Conservation (phyloP, 2,797 vertebrate species). For the Serranus cabrilla region DNA sequence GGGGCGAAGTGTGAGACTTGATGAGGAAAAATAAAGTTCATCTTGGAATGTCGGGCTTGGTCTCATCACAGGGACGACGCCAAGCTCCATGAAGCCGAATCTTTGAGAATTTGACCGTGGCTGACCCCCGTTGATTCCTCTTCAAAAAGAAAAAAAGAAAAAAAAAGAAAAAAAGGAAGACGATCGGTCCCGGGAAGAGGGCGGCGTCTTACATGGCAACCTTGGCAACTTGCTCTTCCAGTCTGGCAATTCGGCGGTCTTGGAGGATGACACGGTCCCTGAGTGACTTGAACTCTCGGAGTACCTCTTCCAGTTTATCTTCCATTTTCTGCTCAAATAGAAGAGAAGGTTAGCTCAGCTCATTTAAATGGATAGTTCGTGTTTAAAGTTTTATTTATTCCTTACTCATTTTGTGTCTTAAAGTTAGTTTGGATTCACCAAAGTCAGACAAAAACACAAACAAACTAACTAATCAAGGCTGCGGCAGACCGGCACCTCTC, state of each 20-base stretch:
- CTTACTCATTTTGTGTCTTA: too few relatives aligned
- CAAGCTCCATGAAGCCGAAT: slow-evolving; percentile 84
- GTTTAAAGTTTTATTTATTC: too few relatives aligned
- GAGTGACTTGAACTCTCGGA: slow-evolving; percentile 96
- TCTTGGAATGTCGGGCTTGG: slow-evolving; percentile 89
- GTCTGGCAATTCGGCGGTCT: slow-evolving; percentile 95
- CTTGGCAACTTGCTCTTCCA: slow-evolving; percentile 96
- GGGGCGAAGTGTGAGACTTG: slow-evolving; percentile 64
- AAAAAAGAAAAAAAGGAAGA: slow-evolving; percentile 10
- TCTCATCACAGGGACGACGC: slow-evolving; percentile 72
- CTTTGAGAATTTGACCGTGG: slow-evolving; percentile 77
- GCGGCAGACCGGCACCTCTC: too few relatives aligned
- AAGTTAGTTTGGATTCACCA: too few relatives aligned
- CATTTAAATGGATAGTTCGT: too few relatives aligned
- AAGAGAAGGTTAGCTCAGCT: background rate
- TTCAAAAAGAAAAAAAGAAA: slow-evolving; percentile 51
- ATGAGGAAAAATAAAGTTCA: slow-evolving; percentile 80
- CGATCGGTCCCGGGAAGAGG: slow-evolving; percentile 48
- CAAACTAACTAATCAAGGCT: too few relatives aligned
- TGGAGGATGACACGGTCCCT: slow-evolving; percentile 96
- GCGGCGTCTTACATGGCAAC: slow-evolving; percentile 87
- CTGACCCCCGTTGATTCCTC: slow-evolving; percentile 64
- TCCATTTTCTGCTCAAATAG: slow-evolving; percentile 90
- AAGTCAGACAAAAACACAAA: too few relatives aligned
- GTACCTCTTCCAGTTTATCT: slow-evolving; percentile 96